Base-by-base conservation (phyloP, 2,797 vertebrate species). In the Morus bassanus region DNA sequence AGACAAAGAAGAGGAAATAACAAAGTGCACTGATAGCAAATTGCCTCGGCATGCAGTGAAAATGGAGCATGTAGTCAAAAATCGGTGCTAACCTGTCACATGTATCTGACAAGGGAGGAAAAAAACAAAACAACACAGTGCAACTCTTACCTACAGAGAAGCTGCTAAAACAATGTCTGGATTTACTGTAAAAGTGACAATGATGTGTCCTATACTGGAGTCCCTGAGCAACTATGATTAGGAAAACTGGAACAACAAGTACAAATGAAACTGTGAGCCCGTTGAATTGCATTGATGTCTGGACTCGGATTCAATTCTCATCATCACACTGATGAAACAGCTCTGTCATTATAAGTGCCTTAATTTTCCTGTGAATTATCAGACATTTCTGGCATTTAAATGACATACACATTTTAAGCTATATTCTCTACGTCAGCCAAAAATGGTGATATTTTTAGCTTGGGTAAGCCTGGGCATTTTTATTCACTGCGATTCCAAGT, bases 51-150 rank as follows among this genome's bases (percentile, higher is more conserved):
- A 76, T 18, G 75, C 76, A 72, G 94, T 22, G 63, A 91, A 88
- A 96, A 92, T 13, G 88, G 67, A 98, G 92, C 68, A 28, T 64
- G 18, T 95, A 94, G 94, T 45, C 93, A 91, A 80, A 92, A 96
- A 96, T 75, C 67, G 2, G 46, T 85, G 96, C 72, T 73, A 88
- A 74, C 80, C 77, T 96, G 91, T 65, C 96, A 90, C 75, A 65
- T 51, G 88, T 56, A 41, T 37, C 91, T 91, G 96, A 83, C 82
- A 88, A 74, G 94, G 68, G 61, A 96, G 80, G 88, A 92, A 64
- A 67, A 78, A 84, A 5, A 0, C 59, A 41, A 41, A 83, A 7
- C 16, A 61, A 2, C 24, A 56, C 65, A 81, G 65, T 8, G 9
- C 33, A 84, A 75, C 81, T 65, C 86, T 63, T 54, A 72, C 75